Evolutionary conservation across 37 sponge, comb jelly and placozoan species (phyloP), one percentile per base, ranked within the genome.

Genomic region (Beroe ovata): DNA sequence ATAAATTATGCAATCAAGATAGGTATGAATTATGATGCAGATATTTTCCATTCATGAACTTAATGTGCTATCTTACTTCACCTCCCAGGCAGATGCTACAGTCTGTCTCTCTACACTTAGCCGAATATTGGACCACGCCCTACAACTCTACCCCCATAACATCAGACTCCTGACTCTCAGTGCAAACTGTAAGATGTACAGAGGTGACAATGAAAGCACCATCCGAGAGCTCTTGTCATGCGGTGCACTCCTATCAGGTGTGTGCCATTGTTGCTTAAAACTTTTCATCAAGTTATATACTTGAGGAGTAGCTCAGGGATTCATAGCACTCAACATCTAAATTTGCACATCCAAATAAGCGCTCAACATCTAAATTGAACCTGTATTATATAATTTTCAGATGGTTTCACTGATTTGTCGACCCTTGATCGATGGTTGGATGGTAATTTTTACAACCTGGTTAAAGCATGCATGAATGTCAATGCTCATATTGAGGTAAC

Each of bases 381-480:
- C n/a, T n/a, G n/a, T n/a, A n/a, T n/a, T n/a, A n/a, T n/a, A n/a
- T n/a, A n/a, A n/a, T n/a, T n/a, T n/a, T 66, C 69, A 66, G 84
- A 77, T 39, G 84, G 84, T 8, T 77, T 77, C 28, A 42, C 84
- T 22, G 33, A 77, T 19, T 21, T 77, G 18, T 8, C 84, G 3
- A 41, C 33, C 4, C 28, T 77, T 21, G 84, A 77, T 28, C 35
- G 84, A 77, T 77, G 84, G 84, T 29, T 77, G 16, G 84, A 77
- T 36, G 54, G 38, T 26, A 77, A 35, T 41, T 77, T 77, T 25
- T 77, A 77, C 54, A 77, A 77, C 38, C 84, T 77, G 39, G 84
- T 77, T 21, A 77, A 77, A 42, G 84, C 84, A 21, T 77, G 84
- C 38, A 77, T 77, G 84, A 77, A 77, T 42, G 47, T 77, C 16